phyloP scores from a whole-genome alignment of 2,113 vertebrate species.

The Elephas maximus region DNA sequence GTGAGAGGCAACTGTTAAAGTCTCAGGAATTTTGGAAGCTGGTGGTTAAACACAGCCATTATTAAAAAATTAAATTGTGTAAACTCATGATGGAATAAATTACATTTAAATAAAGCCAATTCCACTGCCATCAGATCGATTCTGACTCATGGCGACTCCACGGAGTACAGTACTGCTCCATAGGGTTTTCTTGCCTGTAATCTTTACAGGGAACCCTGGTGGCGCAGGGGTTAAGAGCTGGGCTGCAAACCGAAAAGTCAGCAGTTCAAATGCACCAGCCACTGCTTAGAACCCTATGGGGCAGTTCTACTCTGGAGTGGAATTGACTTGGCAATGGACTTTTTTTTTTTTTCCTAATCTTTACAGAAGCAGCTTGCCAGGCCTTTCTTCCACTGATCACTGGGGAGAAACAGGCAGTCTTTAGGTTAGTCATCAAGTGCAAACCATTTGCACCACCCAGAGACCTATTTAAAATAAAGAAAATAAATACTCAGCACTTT shows the following conservation, averaged over 20 bases:
- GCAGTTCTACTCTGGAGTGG: no score
- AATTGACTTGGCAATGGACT: no score
- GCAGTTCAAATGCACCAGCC: no score
- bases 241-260: no score
- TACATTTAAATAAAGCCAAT: constrained; percentile 3
- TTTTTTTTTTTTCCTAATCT: not conserved
- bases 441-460: not conserved
- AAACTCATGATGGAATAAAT: constrained; percentile 35
- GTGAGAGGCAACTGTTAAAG: not conserved
- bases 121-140: not conserved
- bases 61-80: constrained; percentile 55
- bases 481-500: not conserved
- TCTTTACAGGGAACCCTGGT: not conserved
- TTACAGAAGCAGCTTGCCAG: not conserved
- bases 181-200: not conserved
- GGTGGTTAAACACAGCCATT: not conserved
- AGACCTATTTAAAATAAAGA: not conserved
- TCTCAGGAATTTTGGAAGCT: constrained; percentile 1
- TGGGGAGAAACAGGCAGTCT: not conserved
- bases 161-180: not conserved
- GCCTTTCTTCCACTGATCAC: not conserved
- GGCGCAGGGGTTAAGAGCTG: no score
- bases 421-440: not conserved
- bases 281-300: no score
- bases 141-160: not conserved